Base-by-base conservation (phyloP, 2,888 invertebrate genomes). In the Abrostola tripartita region DNA sequence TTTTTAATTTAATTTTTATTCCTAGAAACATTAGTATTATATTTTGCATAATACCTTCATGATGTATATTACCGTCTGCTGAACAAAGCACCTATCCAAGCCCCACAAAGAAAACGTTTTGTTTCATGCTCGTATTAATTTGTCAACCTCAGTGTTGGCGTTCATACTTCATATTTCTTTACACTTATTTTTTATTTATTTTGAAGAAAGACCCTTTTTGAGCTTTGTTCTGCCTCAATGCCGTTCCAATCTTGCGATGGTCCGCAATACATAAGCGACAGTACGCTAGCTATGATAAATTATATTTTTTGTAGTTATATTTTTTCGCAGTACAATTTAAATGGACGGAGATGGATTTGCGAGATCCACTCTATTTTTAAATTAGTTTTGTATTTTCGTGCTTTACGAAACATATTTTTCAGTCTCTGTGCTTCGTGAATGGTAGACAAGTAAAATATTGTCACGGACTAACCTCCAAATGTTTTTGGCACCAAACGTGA, bases 101-200 rank as follows among this genome's bases (percentile, higher is more conserved):
- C 40, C 40, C 40, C 37, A 49, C 37, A 60, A 53, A 60, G 12
- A 75, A 61, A 44, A 61, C 50, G 10, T 59, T 61, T 65, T 56
- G 75, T 60, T 44, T 59, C 38, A 40, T 60, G 11, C 41, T 36
- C 14, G 9, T 62, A 53, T 37, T 66, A 58, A 76, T 73, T 73
- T 73, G 73, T 73, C 73, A 73, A 73, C 65, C 62, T 58, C 62
- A 51, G 37, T 47, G 41, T 36, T 65, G 76, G 44, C 40, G 12
- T n/a, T n/a, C n/a, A n/a, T n/a, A n/a, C 62, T 57, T 57, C 50
- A 71, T 62, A 58, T 50, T 51, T 67, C 74, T 75, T 70, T 57
- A 51, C 40, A 60, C 50, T 54, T 49, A 38, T 54, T 75, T 65
- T 61, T 65, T 61, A 50, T 63, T 74, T 72, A 52, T 60, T 65